Evolutionary conservation across 1,140 invertebrate species (phyloP).

Genomic region (Odontomachus brunneus): DNA sequence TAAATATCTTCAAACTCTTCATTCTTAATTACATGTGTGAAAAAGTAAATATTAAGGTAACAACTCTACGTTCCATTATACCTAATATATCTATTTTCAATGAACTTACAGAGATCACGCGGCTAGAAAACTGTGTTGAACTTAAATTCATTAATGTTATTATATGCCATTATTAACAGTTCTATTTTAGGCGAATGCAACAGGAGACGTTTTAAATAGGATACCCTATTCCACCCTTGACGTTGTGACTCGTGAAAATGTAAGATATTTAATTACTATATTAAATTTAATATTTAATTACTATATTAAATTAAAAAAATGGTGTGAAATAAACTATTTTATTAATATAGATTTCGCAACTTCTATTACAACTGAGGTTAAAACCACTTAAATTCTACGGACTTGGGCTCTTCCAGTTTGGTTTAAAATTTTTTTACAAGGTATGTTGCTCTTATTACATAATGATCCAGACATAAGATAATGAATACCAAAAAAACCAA

Average conservation of each 20-base stretch:
- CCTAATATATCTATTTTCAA: background rate
- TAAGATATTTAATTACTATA: background rate
- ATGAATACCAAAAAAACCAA: background rate
- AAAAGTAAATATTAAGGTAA: constrained; percentile 12
- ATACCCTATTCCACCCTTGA: background rate
- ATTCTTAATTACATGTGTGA: constrained; percentile 16
- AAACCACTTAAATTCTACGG: constrained; percentile 17
- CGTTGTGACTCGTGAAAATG: background rate
- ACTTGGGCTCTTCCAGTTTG: constrained; percentile 36
- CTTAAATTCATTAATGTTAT: too few relatives aligned
- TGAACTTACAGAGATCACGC: too few relatives aligned
- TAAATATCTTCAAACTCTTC: background rate
- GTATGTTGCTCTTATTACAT: constrained; percentile 10
- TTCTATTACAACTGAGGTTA: background rate
- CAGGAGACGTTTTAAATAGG: background rate
- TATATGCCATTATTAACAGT: background rate
- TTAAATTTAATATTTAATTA: too few relatives aligned
- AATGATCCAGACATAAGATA: background rate
- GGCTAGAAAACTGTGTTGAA: background rate
- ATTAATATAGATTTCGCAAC: constrained; percentile 29
- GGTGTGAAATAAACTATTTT: background rate
- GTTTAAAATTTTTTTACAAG: constrained; percentile 2
- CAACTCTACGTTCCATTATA: background rate
- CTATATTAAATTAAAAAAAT: background rate
- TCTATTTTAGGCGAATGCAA: background rate